Base-by-base conservation (phyloP, 2,113 vertebrate genomes). In the Taxidea taxus region DNA sequence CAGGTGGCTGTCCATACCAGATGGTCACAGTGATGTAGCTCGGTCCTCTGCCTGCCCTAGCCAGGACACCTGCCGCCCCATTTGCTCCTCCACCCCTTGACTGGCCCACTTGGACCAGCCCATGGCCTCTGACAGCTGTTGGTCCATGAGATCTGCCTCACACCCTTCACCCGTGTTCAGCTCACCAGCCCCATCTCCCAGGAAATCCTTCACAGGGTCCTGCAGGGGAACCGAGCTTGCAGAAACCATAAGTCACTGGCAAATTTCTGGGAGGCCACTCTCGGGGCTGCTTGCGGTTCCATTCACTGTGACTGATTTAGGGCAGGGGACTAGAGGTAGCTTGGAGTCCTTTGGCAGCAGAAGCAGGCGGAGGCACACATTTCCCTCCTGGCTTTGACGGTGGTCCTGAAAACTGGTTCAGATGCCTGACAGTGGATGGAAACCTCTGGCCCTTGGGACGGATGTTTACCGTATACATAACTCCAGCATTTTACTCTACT, bases 31-130 rank as follows among this genome's bases (percentile, higher is more conserved):
- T 29, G 6, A 12, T 42, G 25, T 84, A 68, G 10, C 34, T 58
- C 21, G 68, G 39, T 31, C 51, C 62, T 49, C 49, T 66, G 66
- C 64, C 64, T 77, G 18, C 23, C 34, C 23, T 7, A 31, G 49
- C 34, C 66, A 12, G 31, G 47, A 4, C 13, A 31, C 56, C 47
- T 75, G 16, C 18, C 42, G 44, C 10, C 60, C 44, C 13, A 1
- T 51, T 10, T 2, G 3, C n/a, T 18, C 25, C 7, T 80, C 9
- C 0, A 3, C 20, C 8, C 44, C 23, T 42, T 3, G 1, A 4
- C 42, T 27, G 27, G 27, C 25, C 25, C 34, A 7, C 21, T n/a
- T 37, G 66, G 18, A 25, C 60, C 29, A 74, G 2, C 12, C 3
- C 0, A 4, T 47, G 60, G 25, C 77, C 13, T 85, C 83, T 44